Conservation (phyloP, 2,888 invertebrate genomes). For the Nesidiocoris tenuis region DNA sequence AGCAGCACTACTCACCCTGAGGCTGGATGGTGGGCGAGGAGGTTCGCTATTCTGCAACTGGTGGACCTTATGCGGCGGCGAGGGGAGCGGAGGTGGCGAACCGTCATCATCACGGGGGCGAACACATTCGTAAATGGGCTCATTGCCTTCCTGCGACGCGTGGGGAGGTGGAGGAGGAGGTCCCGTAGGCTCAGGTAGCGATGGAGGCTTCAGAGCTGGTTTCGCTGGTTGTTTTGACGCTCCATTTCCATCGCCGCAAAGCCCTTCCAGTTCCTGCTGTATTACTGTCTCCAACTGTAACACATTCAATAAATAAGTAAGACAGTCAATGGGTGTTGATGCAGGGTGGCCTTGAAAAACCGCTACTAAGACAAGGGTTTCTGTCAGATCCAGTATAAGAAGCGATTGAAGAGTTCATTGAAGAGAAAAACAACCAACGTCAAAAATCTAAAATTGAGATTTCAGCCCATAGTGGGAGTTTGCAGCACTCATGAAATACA, state of each 20-base stretch:
- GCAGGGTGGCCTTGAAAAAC: too few relatives aligned
- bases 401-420: too few relatives aligned
- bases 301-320: constrained; percentile 10
- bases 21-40: constrained; percentile 58
- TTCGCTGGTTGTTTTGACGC: constrained; percentile 51
- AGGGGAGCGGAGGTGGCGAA: constrained; percentile 57
- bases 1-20: too few relatives aligned
- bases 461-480: too few relatives aligned
- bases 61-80: constrained; percentile 56
- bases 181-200: constrained; percentile 74
- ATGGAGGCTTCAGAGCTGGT: constrained; percentile 59
- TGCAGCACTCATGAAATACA: too few relatives aligned
- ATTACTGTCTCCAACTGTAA: constrained; percentile 63
- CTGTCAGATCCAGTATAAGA: too few relatives aligned
- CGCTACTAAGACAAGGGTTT: too few relatives aligned
- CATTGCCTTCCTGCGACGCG: constrained; percentile 53
- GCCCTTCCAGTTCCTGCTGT: constrained; percentile 63
- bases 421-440: too few relatives aligned
- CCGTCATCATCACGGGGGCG: constrained; percentile 65
- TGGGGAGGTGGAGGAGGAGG: constrained; percentile 61
- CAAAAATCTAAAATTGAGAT: too few relatives aligned
- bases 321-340: too few relatives aligned
- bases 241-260: constrained; percentile 53
- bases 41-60: constrained; percentile 55
- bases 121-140: constrained; percentile 82